Evolutionary conservation across 1,140 invertebrate species (phyloP), one percentile per base, ranked within the genome.

Genomic region (Maniola jurtina): DNA sequence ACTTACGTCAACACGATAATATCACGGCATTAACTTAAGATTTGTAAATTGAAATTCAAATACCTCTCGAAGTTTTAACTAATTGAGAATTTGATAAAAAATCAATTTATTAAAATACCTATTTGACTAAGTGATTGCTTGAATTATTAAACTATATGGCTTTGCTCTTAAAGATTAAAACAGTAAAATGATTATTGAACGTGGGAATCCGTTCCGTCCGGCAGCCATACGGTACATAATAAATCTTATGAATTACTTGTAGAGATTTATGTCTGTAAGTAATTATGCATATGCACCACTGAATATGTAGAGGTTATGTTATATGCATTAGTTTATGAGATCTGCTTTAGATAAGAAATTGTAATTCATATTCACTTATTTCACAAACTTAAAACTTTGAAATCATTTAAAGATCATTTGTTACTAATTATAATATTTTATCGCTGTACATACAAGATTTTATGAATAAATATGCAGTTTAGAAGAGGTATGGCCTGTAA

Each of bases 281-380:
- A 52, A 15, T 52, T 15, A 52, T 25, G 15, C 10, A 45, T 16
- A 52, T 52, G 48, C 48, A 52, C 10, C 16, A 52, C 11, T 52
- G 69, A 73, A 73, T 78, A 71, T 61, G 57, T 45, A 52, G 48
- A 52, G 48, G 15, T 4, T 52, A 52, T 52, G 14, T 52, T 52
- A 52, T 16, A 52, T 52, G 6, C 48, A 52, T 16, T 52, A 25
- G 15, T 52, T 25, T 13, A 52, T 52, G 7, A 25, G 48, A 52
- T 52, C 48, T 52, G 15, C 14, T 16, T 48, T 25, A 52, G 48
- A 52, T 52, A 52, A 52, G 14, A 9, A 52, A 52, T 52, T 25
- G 25, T 52, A 52, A 52, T 16, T 52, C 13, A 13, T 25, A 10
- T 52, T 52, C 7, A 52, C 14, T 15, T 52, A 5, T 0, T 6